Evolutionary conservation across 1,140 invertebrate species (phyloP).

Genomic region (Lordiphosa mommai): DNA sequence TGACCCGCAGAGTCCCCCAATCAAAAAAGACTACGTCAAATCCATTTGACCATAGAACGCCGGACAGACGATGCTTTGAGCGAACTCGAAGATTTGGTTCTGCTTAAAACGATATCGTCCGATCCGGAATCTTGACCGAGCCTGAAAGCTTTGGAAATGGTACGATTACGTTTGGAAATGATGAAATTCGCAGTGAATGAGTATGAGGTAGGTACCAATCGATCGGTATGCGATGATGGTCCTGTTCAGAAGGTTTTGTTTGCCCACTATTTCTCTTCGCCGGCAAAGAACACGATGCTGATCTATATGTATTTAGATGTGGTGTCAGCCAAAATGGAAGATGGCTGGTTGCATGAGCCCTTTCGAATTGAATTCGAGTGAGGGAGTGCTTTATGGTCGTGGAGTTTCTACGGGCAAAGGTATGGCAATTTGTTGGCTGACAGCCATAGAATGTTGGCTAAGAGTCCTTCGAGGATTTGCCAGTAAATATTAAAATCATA

Average conservation of each 20-base stretch:
- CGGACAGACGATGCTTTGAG: not conserved
- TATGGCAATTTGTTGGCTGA: conserved; percentile 30
- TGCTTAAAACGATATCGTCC: not conserved
- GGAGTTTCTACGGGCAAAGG: conserved; percentile 41
- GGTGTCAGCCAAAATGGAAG: not conserved
- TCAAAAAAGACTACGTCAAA: not conserved
- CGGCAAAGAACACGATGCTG: conserved; percentile 23
- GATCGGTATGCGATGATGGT: not conserved
- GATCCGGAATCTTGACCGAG: not conserved
- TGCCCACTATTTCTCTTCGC: conserved; percentile 34
- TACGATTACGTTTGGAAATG: not conserved
- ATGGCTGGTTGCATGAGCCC: conserved; percentile 27
- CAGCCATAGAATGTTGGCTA: conserved; percentile 29
- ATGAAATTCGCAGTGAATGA: not conserved
- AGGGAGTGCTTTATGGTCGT: conserved; percentile 21
- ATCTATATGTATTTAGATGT: conserved; percentile 34
- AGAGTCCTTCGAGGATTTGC: conserved; percentile 12
- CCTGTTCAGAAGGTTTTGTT: conserved; percentile 14
- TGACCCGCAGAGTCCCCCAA: not conserved
- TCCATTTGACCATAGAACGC: not conserved
- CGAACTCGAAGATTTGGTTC: not conserved
- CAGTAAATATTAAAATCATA: conserved; percentile 35
- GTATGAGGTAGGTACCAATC: not conserved
- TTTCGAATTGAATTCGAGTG: not conserved
- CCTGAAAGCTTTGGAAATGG: not conserved